Evolutionary conservation across 2,113 vertebrate species (phyloP).

Genomic region (Pluvialis apricaria): DNA sequence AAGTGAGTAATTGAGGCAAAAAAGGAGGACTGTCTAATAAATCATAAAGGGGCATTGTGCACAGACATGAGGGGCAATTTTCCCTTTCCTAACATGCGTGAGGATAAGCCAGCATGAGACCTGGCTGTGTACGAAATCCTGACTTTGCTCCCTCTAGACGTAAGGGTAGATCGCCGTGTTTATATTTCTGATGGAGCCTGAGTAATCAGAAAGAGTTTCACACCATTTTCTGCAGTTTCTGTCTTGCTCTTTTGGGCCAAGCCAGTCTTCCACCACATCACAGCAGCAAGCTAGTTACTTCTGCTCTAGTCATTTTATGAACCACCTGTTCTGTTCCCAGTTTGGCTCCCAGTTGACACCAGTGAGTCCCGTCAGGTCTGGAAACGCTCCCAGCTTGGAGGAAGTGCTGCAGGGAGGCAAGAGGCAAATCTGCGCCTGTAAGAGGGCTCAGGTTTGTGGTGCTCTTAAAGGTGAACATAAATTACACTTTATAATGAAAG

Average conservation of each 20-base stretch:
- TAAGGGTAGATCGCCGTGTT: fast-evolving
- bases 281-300: neutral
- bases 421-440: neutral
- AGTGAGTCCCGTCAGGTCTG: neutral
- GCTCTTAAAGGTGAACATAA: conserved; percentile 14
- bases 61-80: neutral
- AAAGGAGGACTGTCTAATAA: conserved; percentile 37
- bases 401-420: neutral
- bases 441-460: neutral
- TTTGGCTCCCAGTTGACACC: conserved; percentile 7
- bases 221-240: neutral
- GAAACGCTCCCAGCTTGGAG: neutral
- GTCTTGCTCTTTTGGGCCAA: neutral
- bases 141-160: neutral
- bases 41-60: conserved; percentile 46
- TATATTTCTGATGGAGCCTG: neutral
- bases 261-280: neutral
- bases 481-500: conserved; percentile 45
- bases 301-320: neutral
- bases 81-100: neutral
- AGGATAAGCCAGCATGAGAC: neutral
- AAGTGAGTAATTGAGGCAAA: conserved; percentile 48
- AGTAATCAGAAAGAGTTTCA: neutral
- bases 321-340: neutral
- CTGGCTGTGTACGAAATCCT: neutral